A percentile compares a stretch with the other conserved stretches of the same genome.
Conservation (phyloP, 2,888 invertebrate genomes). For the Cephus rjabovi region DNA sequence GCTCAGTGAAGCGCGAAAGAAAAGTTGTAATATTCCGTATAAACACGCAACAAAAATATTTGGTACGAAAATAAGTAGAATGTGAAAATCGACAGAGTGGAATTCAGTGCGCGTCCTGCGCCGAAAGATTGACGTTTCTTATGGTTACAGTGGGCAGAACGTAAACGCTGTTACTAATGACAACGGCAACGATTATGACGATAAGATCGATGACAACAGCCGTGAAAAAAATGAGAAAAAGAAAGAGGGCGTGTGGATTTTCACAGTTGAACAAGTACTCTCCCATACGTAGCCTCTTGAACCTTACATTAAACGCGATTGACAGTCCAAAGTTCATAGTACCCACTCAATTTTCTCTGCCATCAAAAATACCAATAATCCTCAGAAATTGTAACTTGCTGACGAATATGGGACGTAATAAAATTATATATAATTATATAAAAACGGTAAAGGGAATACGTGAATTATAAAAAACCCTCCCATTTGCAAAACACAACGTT, state of each 20-base stretch:
- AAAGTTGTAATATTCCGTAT: conserved; percentile 21
- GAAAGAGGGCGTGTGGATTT: not conserved
- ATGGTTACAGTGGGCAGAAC: not conserved
- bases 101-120: conserved; percentile 10
- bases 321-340: too few relatives aligned
- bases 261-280: too few relatives aligned
- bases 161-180: not conserved
- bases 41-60: conserved; percentile 20
- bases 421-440: too few relatives aligned
- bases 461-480: too few relatives aligned
- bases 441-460: too few relatives aligned
- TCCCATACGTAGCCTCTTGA: too few relatives aligned
- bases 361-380: too few relatives aligned
- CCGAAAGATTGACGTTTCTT: conserved; percentile 13
- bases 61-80: conserved; percentile 16
- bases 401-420: too few relatives aligned
- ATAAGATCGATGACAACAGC: not conserved
- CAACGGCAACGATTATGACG: not conserved
- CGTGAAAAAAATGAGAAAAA: not conserved
- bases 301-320: too few relatives aligned
- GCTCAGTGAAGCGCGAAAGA: conserved; percentile 26
- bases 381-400: too few relatives aligned
- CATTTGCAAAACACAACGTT: too few relatives aligned
- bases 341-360: too few relatives aligned
- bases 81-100: conserved; percentile 18